These are phyloP conservation scores for Spea multiplicata DNA, from an alignment of 2,113 vertebrate genomes.

Conservation along the genomic window DNA sequence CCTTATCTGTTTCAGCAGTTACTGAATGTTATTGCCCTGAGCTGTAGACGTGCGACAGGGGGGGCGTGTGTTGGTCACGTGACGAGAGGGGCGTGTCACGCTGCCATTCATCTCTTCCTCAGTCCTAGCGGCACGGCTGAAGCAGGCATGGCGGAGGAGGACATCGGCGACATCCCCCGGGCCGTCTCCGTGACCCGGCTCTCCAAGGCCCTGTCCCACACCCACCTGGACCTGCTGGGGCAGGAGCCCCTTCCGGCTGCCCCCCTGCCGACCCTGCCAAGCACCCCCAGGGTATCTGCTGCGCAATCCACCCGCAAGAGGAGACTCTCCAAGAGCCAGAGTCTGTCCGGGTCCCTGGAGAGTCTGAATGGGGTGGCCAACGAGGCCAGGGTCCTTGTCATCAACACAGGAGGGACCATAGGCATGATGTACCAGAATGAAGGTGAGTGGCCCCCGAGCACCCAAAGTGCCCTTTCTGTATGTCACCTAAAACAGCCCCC, in stretches of 20 bases:
- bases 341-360: constrained; percentile 50
- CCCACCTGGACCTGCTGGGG: constrained; percentile 43
- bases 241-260: constrained; percentile 26
- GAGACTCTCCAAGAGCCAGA: constrained; percentile 52
- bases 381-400: constrained; percentile 75
- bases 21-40: neutral
- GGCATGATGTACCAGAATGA: constrained; percentile 79
- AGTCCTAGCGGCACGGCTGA: neutral
- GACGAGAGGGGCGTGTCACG: neutral
- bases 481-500: too few species aligned
- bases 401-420: constrained; percentile 93
- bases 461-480: too few species aligned
- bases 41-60: neutral
- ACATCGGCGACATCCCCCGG: neutral
- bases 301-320: constrained; percentile 50
- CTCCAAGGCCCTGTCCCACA: constrained; percentile 63
- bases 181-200: constrained; percentile 54
- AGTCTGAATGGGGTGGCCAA: constrained; percentile 22
- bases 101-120: neutral
- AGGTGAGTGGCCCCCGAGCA: constrained; percentile 65
- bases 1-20: too few species aligned
- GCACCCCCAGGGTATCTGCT: constrained; percentile 1
- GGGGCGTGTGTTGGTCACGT: constrained; percentile 10
- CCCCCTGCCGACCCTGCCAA: constrained; percentile 20
- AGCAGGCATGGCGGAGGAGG: constrained; percentile 40